A percentile compares a stretch with the other conserved stretches of the same genome.
Conservation (phyloP, 2,888 invertebrate genomes). For the Calliscelio sp. region DNA sequence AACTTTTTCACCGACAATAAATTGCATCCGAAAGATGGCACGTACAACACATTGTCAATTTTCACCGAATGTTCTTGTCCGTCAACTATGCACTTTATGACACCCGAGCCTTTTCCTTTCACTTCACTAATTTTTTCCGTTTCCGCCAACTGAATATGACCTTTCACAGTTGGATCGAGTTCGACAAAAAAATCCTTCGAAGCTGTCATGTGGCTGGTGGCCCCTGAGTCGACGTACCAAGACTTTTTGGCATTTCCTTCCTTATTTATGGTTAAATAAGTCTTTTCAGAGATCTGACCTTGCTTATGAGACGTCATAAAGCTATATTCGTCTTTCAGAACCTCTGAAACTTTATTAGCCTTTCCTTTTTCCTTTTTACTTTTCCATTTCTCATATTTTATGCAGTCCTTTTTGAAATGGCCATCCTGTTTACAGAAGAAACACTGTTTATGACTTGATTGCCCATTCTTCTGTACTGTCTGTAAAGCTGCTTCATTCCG, state of each 20-base stretch:
- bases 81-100: background rate
- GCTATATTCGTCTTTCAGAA: too few relatives aligned
- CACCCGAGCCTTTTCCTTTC: background rate
- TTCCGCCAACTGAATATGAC: background rate
- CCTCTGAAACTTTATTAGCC: constrained; percentile 9
- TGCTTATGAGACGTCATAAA: too few relatives aligned
- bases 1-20: background rate
- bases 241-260: background rate
- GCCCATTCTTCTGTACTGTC: too few relatives aligned
- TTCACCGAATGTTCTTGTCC: background rate
- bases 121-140: background rate
- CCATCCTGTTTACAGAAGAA: constrained; percentile 40
- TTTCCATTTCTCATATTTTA: constrained; percentile 37
- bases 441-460: constrained; percentile 10
- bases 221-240: constrained; percentile 62
- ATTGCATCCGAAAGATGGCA: background rate
- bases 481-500: constrained; percentile 44
- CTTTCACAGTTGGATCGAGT: background rate
- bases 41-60: background rate
- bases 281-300: too few relatives aligned
- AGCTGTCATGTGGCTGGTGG: constrained; percentile 42
- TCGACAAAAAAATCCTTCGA: constrained; percentile 8
- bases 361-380: constrained; percentile 12
- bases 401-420: constrained; percentile 28
- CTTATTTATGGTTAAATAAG: too few relatives aligned